A percentile compares a stretch with the other conserved stretches of the same genome.
Evolutionary conservation across 2,113 vertebrate species (phyloP).

Genomic region (Bubo blakistoni): DNA sequence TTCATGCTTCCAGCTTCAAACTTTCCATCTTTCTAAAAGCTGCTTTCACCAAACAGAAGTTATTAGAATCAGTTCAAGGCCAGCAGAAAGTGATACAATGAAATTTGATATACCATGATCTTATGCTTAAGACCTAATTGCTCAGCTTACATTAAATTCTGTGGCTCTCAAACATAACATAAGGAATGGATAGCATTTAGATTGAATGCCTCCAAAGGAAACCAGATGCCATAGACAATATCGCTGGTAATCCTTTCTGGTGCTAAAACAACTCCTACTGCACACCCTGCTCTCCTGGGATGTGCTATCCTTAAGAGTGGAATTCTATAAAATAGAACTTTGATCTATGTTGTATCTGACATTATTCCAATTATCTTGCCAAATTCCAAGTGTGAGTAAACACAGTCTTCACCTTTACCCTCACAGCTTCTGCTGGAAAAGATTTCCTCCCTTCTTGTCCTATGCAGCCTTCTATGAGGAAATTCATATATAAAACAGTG

Average conservation of each 20-base stretch:
- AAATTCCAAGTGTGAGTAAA: conserved; percentile 31
- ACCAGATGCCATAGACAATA: neutral
- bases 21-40: conserved; percentile 3
- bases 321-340: conserved; percentile 8
- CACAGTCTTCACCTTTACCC: neutral
- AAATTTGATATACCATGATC: neutral
- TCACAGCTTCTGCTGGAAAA: neutral
- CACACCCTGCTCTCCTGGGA: neutral
- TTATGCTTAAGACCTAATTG: neutral
- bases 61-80: neutral
- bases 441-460: neutral
- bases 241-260: neutral
- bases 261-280: neutral
- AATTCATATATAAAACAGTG: neutral
- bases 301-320: neutral
- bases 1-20: neutral
- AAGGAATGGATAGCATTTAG: neutral
- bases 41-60: conserved; percentile 22
- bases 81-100: conserved; percentile 3
- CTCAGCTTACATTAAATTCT: neutral
- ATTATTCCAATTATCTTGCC: conserved; percentile 30
- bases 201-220: neutral
- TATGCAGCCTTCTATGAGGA: neutral
- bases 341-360: conserved; percentile 10
- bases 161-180: neutral